phyloP scores from a whole-genome alignment of 2,888 invertebrate species.

The Clanis bilineata region DNA sequence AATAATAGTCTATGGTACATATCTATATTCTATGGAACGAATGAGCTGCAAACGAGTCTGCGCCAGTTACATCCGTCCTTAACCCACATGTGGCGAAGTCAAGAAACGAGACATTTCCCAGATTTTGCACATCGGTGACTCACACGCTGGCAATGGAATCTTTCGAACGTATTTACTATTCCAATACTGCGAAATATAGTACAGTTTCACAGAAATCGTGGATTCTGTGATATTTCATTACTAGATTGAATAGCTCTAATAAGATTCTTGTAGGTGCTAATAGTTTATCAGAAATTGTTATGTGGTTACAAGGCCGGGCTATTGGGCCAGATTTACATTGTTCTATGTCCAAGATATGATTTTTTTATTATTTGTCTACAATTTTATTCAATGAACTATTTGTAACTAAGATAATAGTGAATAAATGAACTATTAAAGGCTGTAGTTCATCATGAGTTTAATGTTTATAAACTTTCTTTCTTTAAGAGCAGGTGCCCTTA shows the following conservation, averaged over 20 bases:
- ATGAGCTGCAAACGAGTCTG: slow-evolving; percentile 28
- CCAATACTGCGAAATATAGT: background rate
- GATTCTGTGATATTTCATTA: background rate
- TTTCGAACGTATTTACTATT: slow-evolving; percentile 39
- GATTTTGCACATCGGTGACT: slow-evolving; percentile 35
- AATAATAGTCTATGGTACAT: too few relatives aligned
- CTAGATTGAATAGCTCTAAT: background rate
- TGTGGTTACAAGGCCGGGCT: too few relatives aligned
- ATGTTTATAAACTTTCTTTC: too few relatives aligned
- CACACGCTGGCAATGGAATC: slow-evolving; percentile 36
- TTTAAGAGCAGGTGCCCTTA: too few relatives aligned
- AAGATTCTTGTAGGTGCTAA: background rate
- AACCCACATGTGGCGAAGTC: slow-evolving; percentile 34
- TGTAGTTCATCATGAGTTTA: too few relatives aligned
- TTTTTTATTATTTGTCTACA: too few relatives aligned
- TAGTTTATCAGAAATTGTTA: background rate
- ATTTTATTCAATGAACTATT: too few relatives aligned
- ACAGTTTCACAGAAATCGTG: background rate
- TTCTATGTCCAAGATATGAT: too few relatives aligned
- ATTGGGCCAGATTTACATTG: too few relatives aligned
- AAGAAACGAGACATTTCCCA: slow-evolving; percentile 37
- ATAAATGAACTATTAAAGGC: too few relatives aligned
- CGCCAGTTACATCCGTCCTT: slow-evolving; percentile 35
- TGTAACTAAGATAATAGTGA: too few relatives aligned
- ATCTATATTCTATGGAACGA: slow-evolving; percentile 36